Base-by-base conservation (phyloP, 1,140 invertebrate species). In the Procambarus virginalis region DNA sequence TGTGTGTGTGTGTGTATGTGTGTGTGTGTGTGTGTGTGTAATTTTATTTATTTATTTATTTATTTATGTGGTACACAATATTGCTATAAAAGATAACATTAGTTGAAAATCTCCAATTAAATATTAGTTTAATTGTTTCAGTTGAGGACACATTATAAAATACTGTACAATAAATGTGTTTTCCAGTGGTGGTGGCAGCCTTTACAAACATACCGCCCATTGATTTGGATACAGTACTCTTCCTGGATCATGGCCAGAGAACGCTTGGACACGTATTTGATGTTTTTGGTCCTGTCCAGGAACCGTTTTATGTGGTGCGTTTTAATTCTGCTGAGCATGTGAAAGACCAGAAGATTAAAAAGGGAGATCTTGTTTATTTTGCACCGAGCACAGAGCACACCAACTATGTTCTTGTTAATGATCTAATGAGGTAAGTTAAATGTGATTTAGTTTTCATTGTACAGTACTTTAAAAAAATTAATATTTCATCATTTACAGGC, bases 241-340 rank as follows among this genome's bases (percentile, higher is more conserved):
- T 98, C 93, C 91, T 97, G 70, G 96, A 97, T 10, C 95, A 95
- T 93, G 97, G 96, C 20, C 94, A 95, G 75, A 95, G 95, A 91
- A 95, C 96, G 3, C 93, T 98, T 0, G 97, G 97, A 3, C 95
- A 96, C 92, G 95, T 99, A 84, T 98, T 97, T 94, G 98, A 99
- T 95, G 97, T 98, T 5, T 96, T 99, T 94, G 98, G 98, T 6
- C 95, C 95, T 93, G 96, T 98, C 0, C 94, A 94, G 0, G 95
- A 97, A 92, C 97, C 97, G 0, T 95, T 96, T 92, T 98, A 98
- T 94, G 96, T 96, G 89, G 95, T 98, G 2, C 94, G 97, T 14
- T 98, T 98, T 93, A 98, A 98, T 93, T 96, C 95, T n/a, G 93
- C 93, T 34, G 94, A 96, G 76, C 96, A 98, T 91, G 97, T 97